A percentile compares a stretch with the other conserved stretches of the same genome.
These are phyloP conservation scores for Macheiramphus alcinus DNA, from an alignment of 2,113 vertebrate species.

Conservation along the genomic window DNA sequence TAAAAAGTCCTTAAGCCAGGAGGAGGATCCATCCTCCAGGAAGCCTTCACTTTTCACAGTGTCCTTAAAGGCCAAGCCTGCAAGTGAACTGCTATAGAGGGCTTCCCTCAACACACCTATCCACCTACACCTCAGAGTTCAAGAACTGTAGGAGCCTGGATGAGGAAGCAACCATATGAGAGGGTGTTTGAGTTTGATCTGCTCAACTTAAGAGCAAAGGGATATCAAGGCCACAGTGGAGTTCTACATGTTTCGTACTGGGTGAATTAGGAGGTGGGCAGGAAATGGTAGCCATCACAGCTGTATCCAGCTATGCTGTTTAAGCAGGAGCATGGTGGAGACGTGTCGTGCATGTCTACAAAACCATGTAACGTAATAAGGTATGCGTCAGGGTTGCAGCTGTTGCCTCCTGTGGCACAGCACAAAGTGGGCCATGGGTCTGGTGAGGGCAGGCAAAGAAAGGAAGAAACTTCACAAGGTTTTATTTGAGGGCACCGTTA, in stretches of 20 bases:
- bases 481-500: slow-evolving; percentile 2
- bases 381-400: background rate
- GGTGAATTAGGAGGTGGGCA: background rate
- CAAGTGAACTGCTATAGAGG: background rate
- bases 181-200: background rate
- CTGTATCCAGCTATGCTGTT: background rate
- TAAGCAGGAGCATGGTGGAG: background rate
- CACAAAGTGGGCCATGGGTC: background rate
- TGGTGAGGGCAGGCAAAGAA: background rate
- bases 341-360: rapidly evolving
- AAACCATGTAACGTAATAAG: background rate
- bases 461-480: background rate
- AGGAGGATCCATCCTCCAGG: background rate
- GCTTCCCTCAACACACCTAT: background rate
- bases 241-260: background rate
- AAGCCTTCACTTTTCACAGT: background rate
- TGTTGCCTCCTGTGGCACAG: background rate
- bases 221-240: background rate
- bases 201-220: background rate
- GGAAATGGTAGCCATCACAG: background rate
- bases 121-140: no score
- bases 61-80: background rate
- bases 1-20: background rate
- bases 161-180: background rate
- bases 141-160: background rate